Base-by-base conservation (phyloP, 2,113 vertebrate species). In the Oreocharis arfaki region DNA sequence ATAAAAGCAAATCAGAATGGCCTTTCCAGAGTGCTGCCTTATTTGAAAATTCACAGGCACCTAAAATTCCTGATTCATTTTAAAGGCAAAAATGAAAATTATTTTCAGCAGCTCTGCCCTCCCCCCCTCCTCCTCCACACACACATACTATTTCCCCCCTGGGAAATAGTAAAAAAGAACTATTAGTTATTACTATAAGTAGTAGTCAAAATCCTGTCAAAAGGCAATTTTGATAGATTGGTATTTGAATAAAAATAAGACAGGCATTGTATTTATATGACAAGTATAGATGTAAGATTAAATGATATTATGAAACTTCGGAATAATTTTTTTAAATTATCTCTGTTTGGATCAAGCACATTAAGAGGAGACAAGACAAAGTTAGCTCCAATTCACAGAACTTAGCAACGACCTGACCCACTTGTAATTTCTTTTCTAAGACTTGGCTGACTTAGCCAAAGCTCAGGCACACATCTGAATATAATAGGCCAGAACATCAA, bases 141-240 rank as follows among this genome's bases (percentile, higher is more conserved):
- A 53, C 47, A 61, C 30, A 55, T 69, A 49, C 39, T 39, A 41
- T 13, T 71, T 71, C 4, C 24, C 75, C 46, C 46, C 7, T 1
- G 27, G 83, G 86, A 93, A 81, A 84, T 7, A 74, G 89, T 77
- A 93, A 67, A 77, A 95, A 84, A 92, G 59, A 70, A 63, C 50
- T 87, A 47, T 70, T 90, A 86, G 42, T 92, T 84, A 93, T 74
- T 93, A 87, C 60, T 91, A 33, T 74, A 87, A 63, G 55, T 28
- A 90, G 59, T 47, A 86, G 76, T 81, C 76, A 95, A 96, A 95
- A 93, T 70, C 47, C 64, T 96, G 89, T 92, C 95, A 96, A 63
- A 90, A 80, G 35, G 61, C 75, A 93, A 84, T 93, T 95, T 93
- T 95, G 94, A 97, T 78, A 64, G 95, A 97, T 86, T 81, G 80